Conservation (phyloP, 2,113 vertebrate species). For the Vimba vimba region DNA sequence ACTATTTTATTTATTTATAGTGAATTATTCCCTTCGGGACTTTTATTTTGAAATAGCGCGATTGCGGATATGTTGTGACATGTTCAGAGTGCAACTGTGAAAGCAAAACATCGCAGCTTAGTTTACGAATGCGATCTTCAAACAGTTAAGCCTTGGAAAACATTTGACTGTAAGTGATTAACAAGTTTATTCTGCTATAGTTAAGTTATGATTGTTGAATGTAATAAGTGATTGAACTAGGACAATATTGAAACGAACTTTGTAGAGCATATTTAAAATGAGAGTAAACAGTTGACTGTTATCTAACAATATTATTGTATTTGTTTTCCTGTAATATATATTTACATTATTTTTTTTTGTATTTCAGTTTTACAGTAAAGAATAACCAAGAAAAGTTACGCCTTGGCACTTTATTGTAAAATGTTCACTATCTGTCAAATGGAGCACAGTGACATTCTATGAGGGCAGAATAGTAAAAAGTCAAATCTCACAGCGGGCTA, state of each 20-base stretch:
- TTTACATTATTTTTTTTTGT: background rate
- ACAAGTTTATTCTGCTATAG: no score
- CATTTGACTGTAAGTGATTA: no score
- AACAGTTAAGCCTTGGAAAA: no score
- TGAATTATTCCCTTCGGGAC: background rate
- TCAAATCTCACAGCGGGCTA: background rate
- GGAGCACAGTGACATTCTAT: background rate
- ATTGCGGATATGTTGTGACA: background rate
- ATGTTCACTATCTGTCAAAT: background rate
- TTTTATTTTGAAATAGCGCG: no score
- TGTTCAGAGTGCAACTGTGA: background rate
- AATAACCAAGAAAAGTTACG: background rate
- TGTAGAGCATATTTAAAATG: no score
- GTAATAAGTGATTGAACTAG: no score
- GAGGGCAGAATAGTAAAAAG: conserved; percentile 8
- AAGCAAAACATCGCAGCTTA: no score
- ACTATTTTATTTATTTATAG: background rate
- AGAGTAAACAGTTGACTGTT: no score
- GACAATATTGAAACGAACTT: no score
- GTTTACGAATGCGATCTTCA: background rate
- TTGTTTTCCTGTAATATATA: background rate
- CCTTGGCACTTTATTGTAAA: background rate
- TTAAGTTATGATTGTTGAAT: no score
- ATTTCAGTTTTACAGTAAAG: conserved; percentile 1
- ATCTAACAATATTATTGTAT: background rate